Base-by-base conservation (phyloP, 2,113 vertebrate species). In the Rutilus rutilus region DNA sequence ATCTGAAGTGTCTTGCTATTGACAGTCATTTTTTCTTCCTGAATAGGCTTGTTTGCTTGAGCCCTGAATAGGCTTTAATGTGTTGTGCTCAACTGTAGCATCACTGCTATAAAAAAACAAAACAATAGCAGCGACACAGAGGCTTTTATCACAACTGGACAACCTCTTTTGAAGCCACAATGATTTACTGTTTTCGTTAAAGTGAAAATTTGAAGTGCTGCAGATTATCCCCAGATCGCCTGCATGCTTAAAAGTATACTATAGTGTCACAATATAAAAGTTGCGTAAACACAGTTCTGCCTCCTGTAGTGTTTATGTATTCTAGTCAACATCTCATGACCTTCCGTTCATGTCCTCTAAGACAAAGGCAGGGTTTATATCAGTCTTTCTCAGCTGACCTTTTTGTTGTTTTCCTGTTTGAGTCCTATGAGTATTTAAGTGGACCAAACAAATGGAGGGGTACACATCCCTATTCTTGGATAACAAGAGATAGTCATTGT, bases 331-430 rank as follows among this genome's bases (percentile, higher is more conserved):
- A 59, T 88, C 89, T 84, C 84, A 86, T 89, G 89, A 88, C 86
- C 62, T 80, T 78, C 77, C 9, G 89, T 75, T 85, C 82, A 84
- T 33, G 78, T 88, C 76, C 83, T 82, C 45, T 17, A 74, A 74
- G 79, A 89, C 85, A 86, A 86, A 88, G 77, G 23, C 81, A n/a
- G 50, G 73, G 78, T 75, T 90, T 86, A 87, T 85, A 25, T 54
- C 45, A 54, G 75, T 85, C 71, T 81, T 87, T 87, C 78, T 85
- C 86, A 74, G 80, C 75, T 89, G 88, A 89, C 88, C 86, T 87
- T 77, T 50, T 21, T 89, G 86, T 69, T 78, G 86, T 78, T 84
- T 86, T 87, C 84, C 62, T 74, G 50, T 77, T 84, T 82, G 7
- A 78, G 83, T 74, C 78, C 84, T 78, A 65, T 83, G 73, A 87